These are phyloP conservation scores for Zoroaster sp. DNA, from an alignment of 53 echinoderm and acorn worm genomes.

Conservation along the genomic window DNA sequence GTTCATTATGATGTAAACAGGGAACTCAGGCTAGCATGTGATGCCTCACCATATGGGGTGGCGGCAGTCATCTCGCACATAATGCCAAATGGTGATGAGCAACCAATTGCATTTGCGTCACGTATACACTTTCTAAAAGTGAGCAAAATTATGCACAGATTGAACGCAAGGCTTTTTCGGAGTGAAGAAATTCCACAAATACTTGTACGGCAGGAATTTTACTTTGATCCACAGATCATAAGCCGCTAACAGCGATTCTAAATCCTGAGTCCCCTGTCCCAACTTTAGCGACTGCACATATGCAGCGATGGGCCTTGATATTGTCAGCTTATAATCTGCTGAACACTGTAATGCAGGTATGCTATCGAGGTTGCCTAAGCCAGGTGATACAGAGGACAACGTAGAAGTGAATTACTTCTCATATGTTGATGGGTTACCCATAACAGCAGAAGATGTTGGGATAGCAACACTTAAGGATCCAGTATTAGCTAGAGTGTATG, in stretches of 20 bases:
- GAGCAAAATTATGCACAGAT: conserved; percentile 67
- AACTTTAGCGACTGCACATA: conserved; percentile 49
- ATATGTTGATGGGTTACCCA: conserved; percentile 15
- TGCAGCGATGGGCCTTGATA: conserved; percentile 54
- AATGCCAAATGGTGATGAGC: conserved; percentile 50
- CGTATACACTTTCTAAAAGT: conserved; percentile 30
- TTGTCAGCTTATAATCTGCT: conserved; percentile 47
- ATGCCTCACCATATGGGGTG: conserved; percentile 60
- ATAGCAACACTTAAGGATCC: neutral
- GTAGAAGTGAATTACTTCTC: neutral
- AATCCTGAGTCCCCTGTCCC: conserved; percentile 43
- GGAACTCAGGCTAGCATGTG: conserved; percentile 55
- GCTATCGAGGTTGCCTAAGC: conserved; percentile 49
- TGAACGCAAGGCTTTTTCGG: conserved; percentile 54
- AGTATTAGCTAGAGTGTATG: neutral
- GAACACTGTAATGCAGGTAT: conserved; percentile 61
- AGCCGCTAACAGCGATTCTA: conserved; percentile 51
- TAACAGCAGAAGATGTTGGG: neutral
- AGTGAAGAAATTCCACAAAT: conserved; percentile 62
- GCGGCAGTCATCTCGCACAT: conserved; percentile 56
- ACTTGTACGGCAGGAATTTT: conserved; percentile 58
- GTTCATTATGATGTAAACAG: conserved; percentile 65
- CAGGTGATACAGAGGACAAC: neutral
- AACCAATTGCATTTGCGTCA: conserved; percentile 72
- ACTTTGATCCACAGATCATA: conserved; percentile 61